phyloP scores from a whole-genome alignment of 2,888 invertebrate species.

The Pocota personata region DNA sequence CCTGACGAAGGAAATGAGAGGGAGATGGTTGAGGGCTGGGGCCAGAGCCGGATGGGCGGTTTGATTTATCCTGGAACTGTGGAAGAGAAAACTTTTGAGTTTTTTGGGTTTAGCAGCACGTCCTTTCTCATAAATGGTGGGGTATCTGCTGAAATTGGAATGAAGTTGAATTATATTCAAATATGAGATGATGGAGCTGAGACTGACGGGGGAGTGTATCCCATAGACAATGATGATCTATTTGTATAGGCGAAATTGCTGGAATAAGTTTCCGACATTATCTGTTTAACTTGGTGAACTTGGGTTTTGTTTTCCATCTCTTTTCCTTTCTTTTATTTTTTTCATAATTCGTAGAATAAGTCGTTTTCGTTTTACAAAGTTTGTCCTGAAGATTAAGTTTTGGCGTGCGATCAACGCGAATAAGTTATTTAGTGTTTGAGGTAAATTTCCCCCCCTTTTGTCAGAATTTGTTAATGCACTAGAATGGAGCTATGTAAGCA shows the following conservation, averaged over 20 bases:
- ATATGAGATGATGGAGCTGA: slow-evolving; percentile 15
- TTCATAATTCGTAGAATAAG: slow-evolving; percentile 26
- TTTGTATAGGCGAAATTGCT: slow-evolving; percentile 62
- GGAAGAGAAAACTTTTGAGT: slow-evolving; percentile 16
- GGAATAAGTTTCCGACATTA: slow-evolving; percentile 64
- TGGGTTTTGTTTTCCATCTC: slow-evolving; percentile 40
- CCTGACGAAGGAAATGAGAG: neutral
- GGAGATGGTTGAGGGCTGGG: too few relatives aligned
- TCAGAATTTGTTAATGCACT: neutral
- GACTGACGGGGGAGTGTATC: neutral
- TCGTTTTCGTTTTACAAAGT: slow-evolving; percentile 50
- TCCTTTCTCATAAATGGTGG: slow-evolving; percentile 31
- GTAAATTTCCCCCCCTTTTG: neutral
- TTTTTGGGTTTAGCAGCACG: slow-evolving; percentile 24
- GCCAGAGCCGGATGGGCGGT: slow-evolving; percentile 29
- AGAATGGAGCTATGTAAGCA: neutral
- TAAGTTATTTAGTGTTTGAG: neutral
- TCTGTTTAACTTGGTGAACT: slow-evolving; percentile 64
- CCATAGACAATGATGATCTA: slow-evolving; percentile 57
- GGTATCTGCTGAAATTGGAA: slow-evolving; percentile 16
- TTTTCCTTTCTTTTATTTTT: slow-evolving; percentile 1
- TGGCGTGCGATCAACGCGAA: slow-evolving; percentile 1
- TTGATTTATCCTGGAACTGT: slow-evolving; percentile 53
- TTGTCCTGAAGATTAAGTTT: slow-evolving; percentile 29
- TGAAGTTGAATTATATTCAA: slow-evolving; percentile 58